phyloP scores from a whole-genome alignment of 2,113 vertebrate species.

The Eubucco bourcierii region DNA sequence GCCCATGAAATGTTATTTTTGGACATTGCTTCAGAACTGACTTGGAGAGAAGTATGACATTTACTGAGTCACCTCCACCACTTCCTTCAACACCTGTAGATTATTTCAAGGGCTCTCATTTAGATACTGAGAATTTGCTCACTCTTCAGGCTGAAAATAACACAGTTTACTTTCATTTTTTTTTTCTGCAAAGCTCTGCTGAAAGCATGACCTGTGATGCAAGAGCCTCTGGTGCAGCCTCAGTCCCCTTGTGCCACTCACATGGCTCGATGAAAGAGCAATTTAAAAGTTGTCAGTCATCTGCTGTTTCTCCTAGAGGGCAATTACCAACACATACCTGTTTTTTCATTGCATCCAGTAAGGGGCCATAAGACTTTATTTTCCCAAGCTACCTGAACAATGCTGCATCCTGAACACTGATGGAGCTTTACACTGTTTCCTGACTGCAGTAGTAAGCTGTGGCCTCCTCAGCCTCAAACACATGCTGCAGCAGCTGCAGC shows the following conservation, averaged over 20 bases:
- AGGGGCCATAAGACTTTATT: neutral
- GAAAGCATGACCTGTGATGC: conserved; percentile 51
- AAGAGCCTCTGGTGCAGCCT: conserved; percentile 8
- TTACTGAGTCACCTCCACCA: conserved; percentile 64
- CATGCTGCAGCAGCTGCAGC: accelerated
- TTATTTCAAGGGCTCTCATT: conserved; percentile 58
- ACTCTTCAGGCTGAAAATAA: conserved; percentile 50
- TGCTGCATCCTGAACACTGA: neutral
- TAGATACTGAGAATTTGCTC: conserved; percentile 60
- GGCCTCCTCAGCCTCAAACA: neutral
- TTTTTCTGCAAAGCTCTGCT: conserved; percentile 43
- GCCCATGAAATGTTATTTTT: conserved; percentile 34
- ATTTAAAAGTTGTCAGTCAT: conserved; percentile 29
- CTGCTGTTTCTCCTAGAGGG: conserved; percentile 11
- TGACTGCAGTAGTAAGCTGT: neutral
- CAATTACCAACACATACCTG: neutral
- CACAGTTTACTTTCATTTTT: conserved; percentile 58
- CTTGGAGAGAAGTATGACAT: conserved; percentile 56
- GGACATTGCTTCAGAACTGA: conserved; percentile 25
- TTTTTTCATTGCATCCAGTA: neutral
- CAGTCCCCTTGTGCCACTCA: neutral
- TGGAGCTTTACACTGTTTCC: neutral
- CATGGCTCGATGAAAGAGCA: neutral
- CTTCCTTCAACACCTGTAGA: conserved; percentile 64
- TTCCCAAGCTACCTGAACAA: neutral